phyloP scores from a whole-genome alignment of 2,888 invertebrate genomes.

The Prenolepis imparis region DNA sequence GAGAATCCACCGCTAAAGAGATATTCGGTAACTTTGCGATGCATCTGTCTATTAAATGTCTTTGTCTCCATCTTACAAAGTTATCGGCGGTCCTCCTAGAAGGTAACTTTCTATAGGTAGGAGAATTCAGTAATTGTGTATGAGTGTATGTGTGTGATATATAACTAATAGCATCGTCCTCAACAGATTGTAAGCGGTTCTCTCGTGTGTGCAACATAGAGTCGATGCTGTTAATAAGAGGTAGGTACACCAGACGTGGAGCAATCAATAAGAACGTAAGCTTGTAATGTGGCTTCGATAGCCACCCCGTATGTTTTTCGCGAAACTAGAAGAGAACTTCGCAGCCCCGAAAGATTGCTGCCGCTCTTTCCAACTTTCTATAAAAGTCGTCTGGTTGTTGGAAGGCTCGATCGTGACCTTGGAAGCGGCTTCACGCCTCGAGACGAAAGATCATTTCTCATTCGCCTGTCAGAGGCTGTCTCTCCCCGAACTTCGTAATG shows the following conservation, averaged over 20 bases:
- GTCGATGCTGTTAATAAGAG: slow-evolving; percentile 39
- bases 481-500: slow-evolving; percentile 24
- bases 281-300: slow-evolving; percentile 9
- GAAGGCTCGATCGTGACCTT: neutral
- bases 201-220: slow-evolving; percentile 50
- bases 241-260: neutral
- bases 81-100: neutral
- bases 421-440: neutral
- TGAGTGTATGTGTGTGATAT: neutral
- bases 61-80: slow-evolving; percentile 19
- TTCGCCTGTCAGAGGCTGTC: slow-evolving; percentile 17
- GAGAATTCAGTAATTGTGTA: slow-evolving; percentile 23
- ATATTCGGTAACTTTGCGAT: neutral
- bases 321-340: slow-evolving; percentile 2
- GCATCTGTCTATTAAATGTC: neutral
- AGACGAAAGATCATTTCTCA: slow-evolving; percentile 44
- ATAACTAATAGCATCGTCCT: neutral
- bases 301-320: slow-evolving; percentile 16
- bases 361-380: slow-evolving; percentile 19
- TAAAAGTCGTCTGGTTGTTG: slow-evolving; percentile 8
- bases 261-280: slow-evolving; percentile 32
- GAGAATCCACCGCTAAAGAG: neutral
- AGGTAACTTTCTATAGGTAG: neutral
- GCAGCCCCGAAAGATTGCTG: neutral
- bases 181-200: slow-evolving; percentile 32